A percentile compares a stretch with the other conserved stretches of the same genome.
Evolutionary conservation across 2,797 vertebrate species (phyloP).

Genomic region (Momotus momota): DNA sequence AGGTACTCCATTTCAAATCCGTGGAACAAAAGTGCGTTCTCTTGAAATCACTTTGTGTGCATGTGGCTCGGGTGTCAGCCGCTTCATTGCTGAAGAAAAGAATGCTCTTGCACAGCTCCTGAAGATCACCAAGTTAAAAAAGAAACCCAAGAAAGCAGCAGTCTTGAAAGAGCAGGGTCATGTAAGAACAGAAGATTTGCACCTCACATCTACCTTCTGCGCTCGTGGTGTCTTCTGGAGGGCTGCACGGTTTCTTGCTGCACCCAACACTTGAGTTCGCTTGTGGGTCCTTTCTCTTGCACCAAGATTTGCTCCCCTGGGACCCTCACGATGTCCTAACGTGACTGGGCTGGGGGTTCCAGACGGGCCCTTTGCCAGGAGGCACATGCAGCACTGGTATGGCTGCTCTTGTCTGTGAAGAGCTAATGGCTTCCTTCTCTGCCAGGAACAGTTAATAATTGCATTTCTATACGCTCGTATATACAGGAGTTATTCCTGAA

Average conservation of each 20-base stretch:
- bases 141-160: neutral
- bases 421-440: neutral
- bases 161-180: neutral
- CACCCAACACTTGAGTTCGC: neutral
- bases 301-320: rapidly evolving
- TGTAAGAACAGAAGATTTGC: neutral
- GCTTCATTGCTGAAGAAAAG: neutral
- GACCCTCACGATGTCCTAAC: rapidly evolving
- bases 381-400: rapidly evolving
- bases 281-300: neutral
- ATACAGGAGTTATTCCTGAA: neutral
- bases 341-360: neutral
- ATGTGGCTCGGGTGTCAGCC: neutral
- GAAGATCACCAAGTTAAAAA: neutral
- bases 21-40: neutral
- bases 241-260: neutral
- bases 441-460: neutral
- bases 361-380: neutral
- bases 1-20: neutral
- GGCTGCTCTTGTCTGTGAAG: neutral
- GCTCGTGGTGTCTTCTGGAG: neutral
- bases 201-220: neutral
- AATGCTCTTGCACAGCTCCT: neutral
- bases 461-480: neutral
- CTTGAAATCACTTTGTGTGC: neutral